Evolutionary conservation across 2,888 invertebrate genomes (phyloP), one percentile per base, ranked within the genome.

Genomic region (Heteromyza rotundicornis): DNA sequence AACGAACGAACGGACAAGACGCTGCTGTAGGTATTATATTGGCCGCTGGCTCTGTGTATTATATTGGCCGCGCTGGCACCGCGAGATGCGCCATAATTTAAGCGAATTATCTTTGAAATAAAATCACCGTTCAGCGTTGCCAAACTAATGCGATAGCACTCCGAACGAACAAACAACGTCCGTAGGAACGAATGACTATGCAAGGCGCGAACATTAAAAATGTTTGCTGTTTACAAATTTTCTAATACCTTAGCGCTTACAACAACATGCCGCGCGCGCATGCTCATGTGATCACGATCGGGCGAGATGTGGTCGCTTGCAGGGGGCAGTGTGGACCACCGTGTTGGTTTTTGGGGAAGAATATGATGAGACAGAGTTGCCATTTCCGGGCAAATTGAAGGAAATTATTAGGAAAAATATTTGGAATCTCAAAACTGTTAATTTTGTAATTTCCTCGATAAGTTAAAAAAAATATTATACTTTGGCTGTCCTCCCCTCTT

Each of bases 11-110:
- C 40, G 16, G 47, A 20, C 20, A 12, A 14, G 50, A 63, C 74
- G 69, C 73, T 77, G 77, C 78, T 78, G 77, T 77, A 77, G 78
- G 77, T 78, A n/a, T n/a, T n/a, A n/a, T n/a, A n/a, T n/a, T 76
- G 64, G 59, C 68, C 56, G 23, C 22, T 56, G 23, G 40, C 40
- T 20, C 1, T 35, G 16, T 54, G 24, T 2, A n/a, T n/a, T n/a
- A n/a, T n/a, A n/a, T n/a, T n/a, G n/a, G n/a, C n/a, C n/a, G n/a
- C n/a, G n/a, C n/a, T n/a, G 19, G 35, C 16, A 19, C 67, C 50
- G 51, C 36, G 19, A 23, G 60, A 22, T 70, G 72, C 69, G 74
- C 74, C 73, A 78, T 77, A 77, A 77, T 78, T 77, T 77, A 78
- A 75, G 73, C 74, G 72, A 70, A 75, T 77, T 77, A 78, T 77